These are phyloP conservation scores for Lobophora halterata DNA, from an alignment of 2,888 invertebrate genomes.

Conservation along the genomic window DNA sequence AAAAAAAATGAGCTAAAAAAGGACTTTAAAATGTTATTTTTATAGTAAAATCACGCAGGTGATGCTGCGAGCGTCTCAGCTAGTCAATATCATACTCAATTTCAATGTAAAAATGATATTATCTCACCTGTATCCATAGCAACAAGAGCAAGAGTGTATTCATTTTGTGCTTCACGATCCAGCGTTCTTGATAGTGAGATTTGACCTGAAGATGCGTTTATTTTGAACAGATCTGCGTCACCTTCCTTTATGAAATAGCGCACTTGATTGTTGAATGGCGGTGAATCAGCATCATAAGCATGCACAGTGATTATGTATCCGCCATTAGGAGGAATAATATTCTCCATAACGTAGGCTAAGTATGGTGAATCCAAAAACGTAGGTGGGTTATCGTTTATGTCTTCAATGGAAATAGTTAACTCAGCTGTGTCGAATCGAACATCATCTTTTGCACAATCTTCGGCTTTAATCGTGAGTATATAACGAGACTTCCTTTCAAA, in stretches of 20 bases:
- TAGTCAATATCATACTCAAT: no score
- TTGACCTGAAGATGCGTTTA: constrained; percentile 95
- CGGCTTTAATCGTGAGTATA: constrained; percentile 90
- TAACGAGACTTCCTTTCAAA: constrained; percentile 94
- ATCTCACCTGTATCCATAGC: constrained; percentile 96
- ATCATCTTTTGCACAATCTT: constrained; percentile 91
- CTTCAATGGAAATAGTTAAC: constrained; percentile 91
- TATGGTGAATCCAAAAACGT: constrained; percentile 97
- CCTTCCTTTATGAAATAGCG: constrained; percentile 97
- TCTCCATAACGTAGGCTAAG: constrained; percentile 95
- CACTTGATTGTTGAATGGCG: constrained; percentile 93
- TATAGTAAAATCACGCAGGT: no score
- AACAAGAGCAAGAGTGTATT: constrained; percentile 91
- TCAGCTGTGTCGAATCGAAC: constrained; percentile 88
- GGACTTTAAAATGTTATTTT: no score
- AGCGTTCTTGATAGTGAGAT: constrained; percentile 90
- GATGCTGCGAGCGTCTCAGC: no score
- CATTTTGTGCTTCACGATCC: constrained; percentile 91
- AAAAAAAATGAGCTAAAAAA: no score
- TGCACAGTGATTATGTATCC: constrained; percentile 91
- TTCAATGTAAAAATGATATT: constrained; percentile 2
- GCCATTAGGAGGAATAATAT: constrained; percentile 89
- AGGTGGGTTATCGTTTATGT: constrained; percentile 97
- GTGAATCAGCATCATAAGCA: constrained; percentile 95
- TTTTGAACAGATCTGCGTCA: constrained; percentile 93